A percentile compares a stretch with the other conserved stretches of the same genome.
phyloP scores from a whole-genome alignment of 2,113 vertebrate species.

The Bungarus multicinctus region DNA sequence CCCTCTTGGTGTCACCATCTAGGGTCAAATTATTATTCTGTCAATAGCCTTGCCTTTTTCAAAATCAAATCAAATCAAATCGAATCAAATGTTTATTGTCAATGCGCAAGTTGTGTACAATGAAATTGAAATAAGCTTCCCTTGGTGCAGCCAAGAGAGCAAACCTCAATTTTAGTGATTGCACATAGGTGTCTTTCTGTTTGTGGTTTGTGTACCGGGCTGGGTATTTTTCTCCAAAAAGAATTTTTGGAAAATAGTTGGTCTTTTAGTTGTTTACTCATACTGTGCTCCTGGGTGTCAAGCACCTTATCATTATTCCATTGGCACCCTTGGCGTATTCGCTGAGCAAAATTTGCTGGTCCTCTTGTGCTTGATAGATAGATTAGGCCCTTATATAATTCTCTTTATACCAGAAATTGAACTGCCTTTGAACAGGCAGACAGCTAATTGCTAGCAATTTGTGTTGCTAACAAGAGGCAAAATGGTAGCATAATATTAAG shows the following conservation, averaged over 20 bases:
- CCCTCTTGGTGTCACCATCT: slow-evolving; percentile 19
- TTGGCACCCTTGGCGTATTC: slow-evolving; percentile 72
- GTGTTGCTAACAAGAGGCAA: slow-evolving; percentile 81
- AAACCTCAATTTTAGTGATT: slow-evolving; percentile 56
- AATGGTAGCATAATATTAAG: slow-evolving; percentile 79
- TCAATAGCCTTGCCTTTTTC: slow-evolving; percentile 42
- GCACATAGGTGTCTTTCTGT: not conserved
- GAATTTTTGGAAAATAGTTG: not conserved
- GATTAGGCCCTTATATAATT: slow-evolving; percentile 80
- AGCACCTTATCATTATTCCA: slow-evolving; percentile 79
- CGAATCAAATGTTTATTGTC: too few species aligned
- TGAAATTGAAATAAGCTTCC: too few species aligned
- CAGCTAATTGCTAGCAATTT: slow-evolving; percentile 83
- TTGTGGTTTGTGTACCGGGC: not conserved
- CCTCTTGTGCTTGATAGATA: slow-evolving; percentile 79
- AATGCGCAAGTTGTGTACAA: too few species aligned
- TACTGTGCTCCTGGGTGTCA: slow-evolving; percentile 52
- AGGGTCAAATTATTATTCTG: slow-evolving; percentile 33
- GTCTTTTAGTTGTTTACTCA: not conserved
- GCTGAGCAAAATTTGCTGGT: slow-evolving; percentile 80
- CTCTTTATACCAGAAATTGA: slow-evolving; percentile 78
- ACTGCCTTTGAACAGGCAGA: slow-evolving; percentile 82
- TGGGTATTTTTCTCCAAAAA: not conserved
- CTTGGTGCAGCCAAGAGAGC: slow-evolving; percentile 1
- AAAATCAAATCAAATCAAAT: too few species aligned